Conservation (phyloP, 53 echinoderm and acorn worm species). For the Luidia sarsii region DNA sequence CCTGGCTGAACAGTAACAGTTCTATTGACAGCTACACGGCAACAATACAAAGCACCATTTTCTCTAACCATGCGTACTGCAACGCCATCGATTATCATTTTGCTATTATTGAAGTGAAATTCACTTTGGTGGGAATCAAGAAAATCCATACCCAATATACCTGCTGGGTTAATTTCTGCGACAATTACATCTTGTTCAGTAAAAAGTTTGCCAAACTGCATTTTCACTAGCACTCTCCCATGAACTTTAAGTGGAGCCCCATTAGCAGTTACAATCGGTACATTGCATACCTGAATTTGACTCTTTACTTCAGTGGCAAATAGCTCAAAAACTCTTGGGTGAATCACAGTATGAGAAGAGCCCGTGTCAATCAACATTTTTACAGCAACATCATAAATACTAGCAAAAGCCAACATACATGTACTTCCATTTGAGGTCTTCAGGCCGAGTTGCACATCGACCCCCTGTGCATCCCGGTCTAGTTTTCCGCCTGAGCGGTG, state of each 20-base stretch:
- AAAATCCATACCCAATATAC: conserved; percentile 15
- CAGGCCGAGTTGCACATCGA: neutral
- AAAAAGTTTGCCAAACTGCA: neutral
- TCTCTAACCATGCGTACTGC: too few relatives aligned
- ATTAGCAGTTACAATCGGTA: neutral
- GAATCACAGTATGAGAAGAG: neutral
- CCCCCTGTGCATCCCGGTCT: neutral
- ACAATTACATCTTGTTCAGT: neutral
- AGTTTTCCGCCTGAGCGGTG: neutral
- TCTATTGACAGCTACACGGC: neutral
- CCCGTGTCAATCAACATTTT: neutral
- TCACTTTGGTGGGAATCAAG: too few relatives aligned
- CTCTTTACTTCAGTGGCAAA: neutral
- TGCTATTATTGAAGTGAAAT: too few relatives aligned
- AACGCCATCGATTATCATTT: too few relatives aligned
- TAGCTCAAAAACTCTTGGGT: neutral
- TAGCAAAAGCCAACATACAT: neutral
- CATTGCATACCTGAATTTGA: neutral
- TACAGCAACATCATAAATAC: neutral
- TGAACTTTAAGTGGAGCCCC: neutral
- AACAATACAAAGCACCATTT: too few relatives aligned
- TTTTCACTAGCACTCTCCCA: neutral
- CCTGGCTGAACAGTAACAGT: neutral
- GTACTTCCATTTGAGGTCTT: neutral
- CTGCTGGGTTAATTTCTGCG: neutral